Base-by-base conservation (phyloP, 2,113 vertebrate species). In the Lagopus muta region DNA sequence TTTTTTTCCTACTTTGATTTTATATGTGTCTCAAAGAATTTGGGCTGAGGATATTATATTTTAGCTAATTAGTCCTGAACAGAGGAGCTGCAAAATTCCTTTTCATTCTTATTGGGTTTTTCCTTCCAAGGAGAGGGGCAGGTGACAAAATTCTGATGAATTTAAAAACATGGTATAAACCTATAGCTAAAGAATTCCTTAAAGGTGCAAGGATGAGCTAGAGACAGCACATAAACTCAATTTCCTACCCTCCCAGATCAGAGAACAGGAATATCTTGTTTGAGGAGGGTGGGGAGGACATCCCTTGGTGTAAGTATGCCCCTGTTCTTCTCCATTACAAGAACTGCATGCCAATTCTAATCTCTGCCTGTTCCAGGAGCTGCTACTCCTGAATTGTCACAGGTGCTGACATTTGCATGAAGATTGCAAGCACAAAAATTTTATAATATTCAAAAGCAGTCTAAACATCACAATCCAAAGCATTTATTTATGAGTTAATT, bases 401-500 rank as follows among this genome's bases (percentile, higher is more conserved):
- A 0, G 70, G 21, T 64, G 71, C 15, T 9, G 52, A 55, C 11
- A 36, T n/a, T 52, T 40, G 40, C 32, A 79, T 6, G 32, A 10
- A 55, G 32, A 11, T 60, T 88, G 47, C 52, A 54, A 91, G 16
- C 13, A 42, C 30, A 57, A 71, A 64, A 11, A 67, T 30, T 76
- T 91, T 34, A 42, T 20, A 61, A 25, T 13, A 66, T 5, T 40
- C 79, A 82, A 93, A 62, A 73, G 15, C 42, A 77, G 52, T 65
- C 64, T 71, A 92, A 90, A 77, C 13, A 36, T 67, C 54, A 90
- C 50, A 88, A 90, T 50, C 18, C 25, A 86, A 67, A 89, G 27
- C 8, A 48, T 18, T 76, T 58, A 27, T 60, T 78, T 47, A 69
- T 43, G 8, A 75, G 62, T 80, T 75, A 94, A 95, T 62, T 86